Base-by-base conservation (phyloP, 2,888 invertebrate genomes). In the Philhelius pedissequus region DNA sequence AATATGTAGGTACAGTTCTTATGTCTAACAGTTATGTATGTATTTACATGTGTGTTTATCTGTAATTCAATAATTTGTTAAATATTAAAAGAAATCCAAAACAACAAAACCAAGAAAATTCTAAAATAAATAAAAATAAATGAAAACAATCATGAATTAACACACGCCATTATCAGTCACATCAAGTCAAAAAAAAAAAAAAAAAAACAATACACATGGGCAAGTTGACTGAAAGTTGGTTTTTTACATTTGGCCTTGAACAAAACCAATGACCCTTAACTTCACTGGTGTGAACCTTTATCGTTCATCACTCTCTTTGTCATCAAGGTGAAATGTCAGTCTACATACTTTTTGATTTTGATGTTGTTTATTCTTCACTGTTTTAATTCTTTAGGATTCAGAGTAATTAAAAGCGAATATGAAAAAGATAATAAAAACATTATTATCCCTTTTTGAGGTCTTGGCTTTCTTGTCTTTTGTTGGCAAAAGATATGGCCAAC, bases 311-410 rank as follows among this genome's bases (percentile, higher is more conserved):
- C 64, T 56, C 69, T 74, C 43, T 56, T 30, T 62, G 15, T 27
- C 74, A 79, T 62, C 79, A 83, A 84, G 83, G 83, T 84, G 45
- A 79, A 70, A 79, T 70, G 45, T 79, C 70, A 75, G 69, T 38
- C n/a, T 22, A 38, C 54, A n/a, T 30, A 18, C 52, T 35, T 38
- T 48, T 54, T 45, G 6, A 38, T 11, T 62, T 18, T 18, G 9
- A 5, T 32, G 38, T 52, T 64, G 18, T 35, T 58, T 58, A 27
- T 8, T n/a, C n/a, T 48, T 27, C 27, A 15, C 38, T 56, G 27
- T 7, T 8, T 48, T 13, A 48, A 48, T n/a, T 45, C 6, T 43
- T 43, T 9, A 18, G 3, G 18, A 43, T 43, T 18, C 8, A 18
- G 18, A 18, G 43, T 43, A 43, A 18, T 43, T 9, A 6, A 18